These are phyloP conservation scores for Triplophysa bombifrons DNA, from an alignment of 2,797 vertebrate species.

Conservation along the genomic window DNA sequence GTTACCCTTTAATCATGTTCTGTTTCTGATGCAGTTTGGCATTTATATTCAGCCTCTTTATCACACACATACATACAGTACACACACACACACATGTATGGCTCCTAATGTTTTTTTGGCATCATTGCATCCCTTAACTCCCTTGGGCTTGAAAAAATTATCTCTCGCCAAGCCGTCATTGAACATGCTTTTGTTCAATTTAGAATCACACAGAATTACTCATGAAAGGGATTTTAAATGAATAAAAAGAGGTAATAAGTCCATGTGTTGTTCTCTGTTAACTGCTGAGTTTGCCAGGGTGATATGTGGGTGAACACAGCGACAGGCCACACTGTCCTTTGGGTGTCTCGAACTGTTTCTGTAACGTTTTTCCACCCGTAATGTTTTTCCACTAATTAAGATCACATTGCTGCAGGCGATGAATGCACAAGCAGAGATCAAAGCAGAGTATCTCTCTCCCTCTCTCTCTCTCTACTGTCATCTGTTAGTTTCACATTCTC, in stretches of 20 bases:
- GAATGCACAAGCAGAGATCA: conserved; percentile 16
- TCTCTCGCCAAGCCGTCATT: conserved; percentile 40
- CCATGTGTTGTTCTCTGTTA: conserved; percentile 42
- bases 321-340: conserved; percentile 29
- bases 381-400: conserved; percentile 26
- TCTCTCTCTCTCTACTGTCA: conserved; percentile 24
- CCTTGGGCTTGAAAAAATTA: conserved; percentile 49
- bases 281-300: conserved; percentile 37
- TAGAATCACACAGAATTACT: conserved; percentile 45
- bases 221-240: conserved; percentile 48
- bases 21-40: background rate
- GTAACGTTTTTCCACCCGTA: conserved; percentile 29
- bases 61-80: background rate
- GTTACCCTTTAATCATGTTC: conserved; percentile 5
- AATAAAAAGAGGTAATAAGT: conserved; percentile 46
- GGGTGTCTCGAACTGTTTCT: conserved; percentile 1
- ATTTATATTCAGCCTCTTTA: background rate
- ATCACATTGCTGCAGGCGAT: conserved; percentile 37
- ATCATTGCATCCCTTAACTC: conserved; percentile 46
- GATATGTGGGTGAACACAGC: conserved; percentile 41
- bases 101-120: conserved; percentile 25
- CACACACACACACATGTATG: background rate
- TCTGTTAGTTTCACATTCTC: background rate
- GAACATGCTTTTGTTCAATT: conserved; percentile 47
- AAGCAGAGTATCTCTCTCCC: conserved; percentile 2